Base-by-base conservation (phyloP, 1,140 invertebrate species). In the Atta texana region DNA sequence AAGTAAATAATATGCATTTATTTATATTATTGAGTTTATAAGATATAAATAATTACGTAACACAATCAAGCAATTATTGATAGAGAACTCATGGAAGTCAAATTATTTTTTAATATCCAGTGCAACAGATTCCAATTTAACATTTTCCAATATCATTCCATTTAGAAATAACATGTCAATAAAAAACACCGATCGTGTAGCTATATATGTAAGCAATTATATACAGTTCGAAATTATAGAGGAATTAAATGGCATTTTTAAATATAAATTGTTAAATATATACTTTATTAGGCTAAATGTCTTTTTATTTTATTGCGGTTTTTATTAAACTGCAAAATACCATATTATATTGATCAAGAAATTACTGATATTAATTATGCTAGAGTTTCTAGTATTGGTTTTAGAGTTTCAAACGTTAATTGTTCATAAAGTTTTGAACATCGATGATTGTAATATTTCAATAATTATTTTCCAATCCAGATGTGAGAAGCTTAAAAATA, bases 81-180 rank as follows among this genome's bases (percentile, higher is more conserved):
- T 5, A 21, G 28, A 61, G 51, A 14, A 12, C 31, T 84, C 63
- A 57, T 21, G 69, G 69, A 87, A 87, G 69, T 24, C 7, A 6
- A 39, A 75, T 59, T 63, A 71, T 76, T 87, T 87, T 85, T 21
- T 61, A 84, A 75, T 76, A 87, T 68, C 34, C 24, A 59, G 61
- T 51, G 31, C 84, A 53, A 68, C 63, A 28, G 10, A 64, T 21
- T 77, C 39, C 39, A 18, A 76, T 18, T 21, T 18, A 76, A 77
- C 4, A 31, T 18, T 53, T 44, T 49, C 34, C 34, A 69, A 7
- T 49, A 49, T 14, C 12, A 44, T 49, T 16, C 21, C 12, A 28
- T 16, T 18, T 18, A 51, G 24, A 51, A 51, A 18, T 2, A 28
- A 53, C 1, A 21, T 14, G 7, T 4, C 21, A 18, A 72, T 72